Conservation (phyloP, 2,888 invertebrate species). For the Mantis religiosa region DNA sequence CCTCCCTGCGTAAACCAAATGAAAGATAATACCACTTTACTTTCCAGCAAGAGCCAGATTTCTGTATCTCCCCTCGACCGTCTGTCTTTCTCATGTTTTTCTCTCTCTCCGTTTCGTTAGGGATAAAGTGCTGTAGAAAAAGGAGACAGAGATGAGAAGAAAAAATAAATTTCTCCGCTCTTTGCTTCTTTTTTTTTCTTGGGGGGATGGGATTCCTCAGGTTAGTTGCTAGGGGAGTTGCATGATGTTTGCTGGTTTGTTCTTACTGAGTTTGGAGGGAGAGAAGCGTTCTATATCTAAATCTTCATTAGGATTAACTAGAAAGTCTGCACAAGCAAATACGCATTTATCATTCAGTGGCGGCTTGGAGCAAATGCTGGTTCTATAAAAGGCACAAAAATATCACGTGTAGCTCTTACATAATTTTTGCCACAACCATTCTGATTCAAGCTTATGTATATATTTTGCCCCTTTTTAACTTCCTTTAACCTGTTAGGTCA, state of each 20-base stretch:
- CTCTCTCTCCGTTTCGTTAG: not conserved
- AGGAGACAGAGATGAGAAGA: not conserved
- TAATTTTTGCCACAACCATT: too few species aligned
- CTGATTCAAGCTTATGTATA: too few species aligned
- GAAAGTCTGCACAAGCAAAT: not conserved
- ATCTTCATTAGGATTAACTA: not conserved
- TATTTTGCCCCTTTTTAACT: too few species aligned
- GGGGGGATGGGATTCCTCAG: not conserved
- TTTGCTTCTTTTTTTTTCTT: not conserved
- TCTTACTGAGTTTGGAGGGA: not conserved
- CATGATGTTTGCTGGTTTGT: constrained; percentile 11
- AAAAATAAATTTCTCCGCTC: not conserved
- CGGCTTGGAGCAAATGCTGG: too few species aligned
- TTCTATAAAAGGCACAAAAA: too few species aligned
- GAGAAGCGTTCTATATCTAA: not conserved
- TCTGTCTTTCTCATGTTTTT: not conserved
- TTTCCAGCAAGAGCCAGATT: constrained; percentile 3
- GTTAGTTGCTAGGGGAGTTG: not conserved
- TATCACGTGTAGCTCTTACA: too few species aligned
- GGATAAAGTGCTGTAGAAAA: not conserved
- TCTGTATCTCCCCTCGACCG: not conserved
- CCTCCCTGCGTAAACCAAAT: constrained; percentile 17
- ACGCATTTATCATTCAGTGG: too few species aligned
- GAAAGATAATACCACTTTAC: constrained; percentile 28
- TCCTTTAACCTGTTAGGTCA: too few species aligned